Percentiles rank a stretch among this genome's conserved stretches.
Conservation (phyloP, 2,888 invertebrate species). For the Tricholauxania praeusta region DNA sequence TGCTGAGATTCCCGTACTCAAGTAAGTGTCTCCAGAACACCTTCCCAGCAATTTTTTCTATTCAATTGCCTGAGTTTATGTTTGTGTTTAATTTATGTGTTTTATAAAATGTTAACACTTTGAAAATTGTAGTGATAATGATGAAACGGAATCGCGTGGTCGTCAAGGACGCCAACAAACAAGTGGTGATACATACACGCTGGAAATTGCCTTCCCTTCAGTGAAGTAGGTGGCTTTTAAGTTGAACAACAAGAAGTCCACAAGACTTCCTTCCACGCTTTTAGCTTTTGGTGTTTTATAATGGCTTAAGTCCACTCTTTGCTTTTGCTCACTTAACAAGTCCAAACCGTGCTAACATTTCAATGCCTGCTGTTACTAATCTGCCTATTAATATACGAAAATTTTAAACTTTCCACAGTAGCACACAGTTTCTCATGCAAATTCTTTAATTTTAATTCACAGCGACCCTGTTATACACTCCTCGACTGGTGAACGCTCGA, state of each 20-base stretch:
- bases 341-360: constrained; percentile 9
- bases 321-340: not conserved
- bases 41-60: not conserved
- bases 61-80: constrained; percentile 15
- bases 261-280: constrained; percentile 2
- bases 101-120: constrained; percentile 29
- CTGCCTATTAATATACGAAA: not conserved
- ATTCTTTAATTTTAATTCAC: constrained; percentile 38
- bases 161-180: constrained; percentile 89
- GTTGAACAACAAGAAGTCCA: not conserved
- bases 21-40: constrained; percentile 73
- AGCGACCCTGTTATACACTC: constrained; percentile 92
- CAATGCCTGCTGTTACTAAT: constrained; percentile 13
- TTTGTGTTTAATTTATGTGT: constrained; percentile 40
- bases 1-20: constrained; percentile 85
- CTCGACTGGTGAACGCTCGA: constrained; percentile 88
- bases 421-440: not conserved
- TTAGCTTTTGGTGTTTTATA: not conserved
- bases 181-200: constrained; percentile 84
- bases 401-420: not conserved
- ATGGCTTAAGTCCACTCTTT: not conserved
- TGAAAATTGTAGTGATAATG: constrained; percentile 58
- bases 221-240: constrained; percentile 79
- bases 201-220: constrained; percentile 92
- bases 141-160: constrained; percentile 57